Percentiles rank a stretch among this genome's conserved stretches.
These are phyloP conservation scores for Ammodytes marinus DNA, from an alignment of 2,113 vertebrate species.

Conservation along the genomic window DNA sequence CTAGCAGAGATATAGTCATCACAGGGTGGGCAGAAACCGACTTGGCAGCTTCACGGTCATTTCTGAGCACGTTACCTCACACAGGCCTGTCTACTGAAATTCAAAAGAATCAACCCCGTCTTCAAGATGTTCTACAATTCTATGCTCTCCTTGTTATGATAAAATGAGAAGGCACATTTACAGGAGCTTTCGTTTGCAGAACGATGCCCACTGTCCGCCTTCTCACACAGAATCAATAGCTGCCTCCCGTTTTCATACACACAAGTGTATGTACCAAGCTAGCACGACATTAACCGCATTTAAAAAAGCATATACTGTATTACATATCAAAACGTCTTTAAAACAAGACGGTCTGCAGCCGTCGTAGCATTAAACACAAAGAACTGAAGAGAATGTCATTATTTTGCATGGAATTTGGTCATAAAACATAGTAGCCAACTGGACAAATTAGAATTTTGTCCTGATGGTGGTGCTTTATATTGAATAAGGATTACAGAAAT, in stretches of 20 bases:
- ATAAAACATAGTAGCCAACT: neutral
- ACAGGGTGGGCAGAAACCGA: slow-evolving; percentile 61
- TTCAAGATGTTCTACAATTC: slow-evolving; percentile 51
- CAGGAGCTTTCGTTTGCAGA: slow-evolving; percentile 45
- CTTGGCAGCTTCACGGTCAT: slow-evolving; percentile 58
- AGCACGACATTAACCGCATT: slow-evolving; percentile 19
- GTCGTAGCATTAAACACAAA: neutral
- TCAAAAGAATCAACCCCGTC: slow-evolving; percentile 39
- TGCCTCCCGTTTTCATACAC: slow-evolving; percentile 32
- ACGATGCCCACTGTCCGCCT: slow-evolving; percentile 8
- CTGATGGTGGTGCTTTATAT: neutral
- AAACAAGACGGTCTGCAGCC: neutral
- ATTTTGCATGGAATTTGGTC: neutral
- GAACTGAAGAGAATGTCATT: neutral
- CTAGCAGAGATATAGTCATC: slow-evolving; percentile 36
- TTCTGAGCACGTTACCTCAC: slow-evolving; percentile 45
- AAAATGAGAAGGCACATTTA: slow-evolving; percentile 52
- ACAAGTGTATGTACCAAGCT: neutral
- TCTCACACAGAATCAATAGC: slow-evolving; percentile 53
- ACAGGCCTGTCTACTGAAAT: slow-evolving; percentile 30
- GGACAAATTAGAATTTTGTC: too few species aligned
- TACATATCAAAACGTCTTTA: neutral
- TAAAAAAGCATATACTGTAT: slow-evolving; percentile 17
- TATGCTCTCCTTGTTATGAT: slow-evolving; percentile 38
- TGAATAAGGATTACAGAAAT: too few species aligned